These are phyloP conservation scores for Microcebus griseorufus DNA, from an alignment of 2,113 vertebrate species.

Conservation along the genomic window DNA sequence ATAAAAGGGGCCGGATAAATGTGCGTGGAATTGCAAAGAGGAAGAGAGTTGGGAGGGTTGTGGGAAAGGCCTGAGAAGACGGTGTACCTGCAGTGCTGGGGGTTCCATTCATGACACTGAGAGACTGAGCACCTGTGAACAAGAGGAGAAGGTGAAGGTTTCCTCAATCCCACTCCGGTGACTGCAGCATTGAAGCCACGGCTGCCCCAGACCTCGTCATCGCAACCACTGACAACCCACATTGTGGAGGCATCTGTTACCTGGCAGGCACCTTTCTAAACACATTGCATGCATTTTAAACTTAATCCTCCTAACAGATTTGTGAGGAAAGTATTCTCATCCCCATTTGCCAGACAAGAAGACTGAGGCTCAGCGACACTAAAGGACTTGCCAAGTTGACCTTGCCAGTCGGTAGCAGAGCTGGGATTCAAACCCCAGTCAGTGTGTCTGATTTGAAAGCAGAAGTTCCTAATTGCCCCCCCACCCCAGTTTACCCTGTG, in stretches of 20 bases:
- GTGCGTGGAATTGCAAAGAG: background rate
- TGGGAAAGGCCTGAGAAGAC: background rate
- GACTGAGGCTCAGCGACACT: background rate
- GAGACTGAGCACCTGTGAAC: constrained; percentile 17
- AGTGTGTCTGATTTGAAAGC: background rate
- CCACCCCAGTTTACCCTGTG: background rate
- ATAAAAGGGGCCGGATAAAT: background rate
- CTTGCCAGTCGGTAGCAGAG: background rate
- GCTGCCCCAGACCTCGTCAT: background rate
- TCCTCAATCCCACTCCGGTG: background rate
- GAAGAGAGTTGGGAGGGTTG: background rate
- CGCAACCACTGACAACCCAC: background rate
- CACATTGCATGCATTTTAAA: background rate
- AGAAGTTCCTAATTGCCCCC: background rate
- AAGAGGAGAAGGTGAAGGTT: constrained; percentile 2
- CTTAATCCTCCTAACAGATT: background rate
- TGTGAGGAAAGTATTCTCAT: background rate
- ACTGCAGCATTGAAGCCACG: accelerated
- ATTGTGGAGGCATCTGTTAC: background rate
- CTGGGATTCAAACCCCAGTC: background rate
- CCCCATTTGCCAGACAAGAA: background rate
- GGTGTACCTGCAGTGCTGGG: constrained; percentile 47
- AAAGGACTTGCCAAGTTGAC: background rate
- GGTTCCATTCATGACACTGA: background rate
- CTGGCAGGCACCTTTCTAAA: background rate